Base-by-base conservation (phyloP, 2,113 vertebrate genomes). In the Mustela nigripes region DNA sequence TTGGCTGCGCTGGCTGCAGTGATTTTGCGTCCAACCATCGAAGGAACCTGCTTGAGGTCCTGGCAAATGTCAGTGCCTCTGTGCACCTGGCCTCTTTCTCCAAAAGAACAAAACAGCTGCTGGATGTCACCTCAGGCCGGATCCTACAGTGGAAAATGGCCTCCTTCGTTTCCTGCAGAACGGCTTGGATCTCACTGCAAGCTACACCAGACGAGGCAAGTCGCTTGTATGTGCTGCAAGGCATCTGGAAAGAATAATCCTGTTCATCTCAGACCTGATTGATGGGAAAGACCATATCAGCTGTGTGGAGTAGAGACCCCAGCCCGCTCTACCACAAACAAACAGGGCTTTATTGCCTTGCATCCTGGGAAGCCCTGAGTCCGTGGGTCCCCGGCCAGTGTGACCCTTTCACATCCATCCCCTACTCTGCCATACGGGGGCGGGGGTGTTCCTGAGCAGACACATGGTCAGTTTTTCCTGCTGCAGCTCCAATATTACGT, bases 251-350 rank as follows among this genome's bases (percentile, higher is more conserved):
- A 45, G 19, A 48, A 45, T 89, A 11, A 71, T 26, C 28, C 11
- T 12, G 16, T 11, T 1, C 39, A 48, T 62, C 11, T 62, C 10
- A 33, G 12, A 48, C 33, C 26, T 67, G 76, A 5, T 10, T 24
- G 33, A 3, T 63, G 31, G 36, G 14, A 22, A 56, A 73, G 86
- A 15, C 7, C 3, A 0, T 11, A 56, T 42, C 4, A 69, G 15
- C 33, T 31, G 24, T 31, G 28, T 53, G 36, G 24, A 80, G 22
- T 4, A 7, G 28, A 28, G 50, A 18, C 9, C 33, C 5, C 2
- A 5, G 22, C 2, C 1, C 3, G 19, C 10, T n/a, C 4, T 7
- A 0, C 24, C 26, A 36, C 3, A 24, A 42, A 53, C 65, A 69
- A 83, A 58, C 4, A 14, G 19, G 16, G 2, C 5, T 48, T 65